Evolutionary conservation across 1,140 invertebrate genomes (phyloP).

Genomic region (Teleogryllus occipitalis): DNA sequence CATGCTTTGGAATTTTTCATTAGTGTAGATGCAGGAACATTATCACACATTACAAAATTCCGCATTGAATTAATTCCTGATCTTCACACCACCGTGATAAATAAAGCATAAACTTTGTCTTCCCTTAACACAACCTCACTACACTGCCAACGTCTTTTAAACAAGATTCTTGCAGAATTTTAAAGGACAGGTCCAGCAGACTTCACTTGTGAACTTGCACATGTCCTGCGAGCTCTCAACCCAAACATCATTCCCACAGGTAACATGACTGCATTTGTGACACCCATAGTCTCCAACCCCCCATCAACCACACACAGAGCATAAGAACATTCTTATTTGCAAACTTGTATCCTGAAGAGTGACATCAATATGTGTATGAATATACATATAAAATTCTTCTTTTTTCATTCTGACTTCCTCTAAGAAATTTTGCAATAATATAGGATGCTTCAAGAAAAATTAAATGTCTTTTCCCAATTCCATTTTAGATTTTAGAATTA

Average conservation of each 20-base stretch:
- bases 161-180: constrained; percentile 1
- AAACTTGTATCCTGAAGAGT: background rate
- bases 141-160: background rate
- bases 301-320: background rate
- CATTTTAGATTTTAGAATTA: no score
- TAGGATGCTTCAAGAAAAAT: no score
- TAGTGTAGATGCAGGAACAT: no score
- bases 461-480: no score
- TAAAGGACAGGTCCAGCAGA: background rate
- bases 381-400: no score
- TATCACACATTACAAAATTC: background rate
- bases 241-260: background rate
- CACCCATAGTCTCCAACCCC: background rate
- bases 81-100: background rate
- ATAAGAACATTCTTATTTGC: background rate
- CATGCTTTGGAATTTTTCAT: no score
- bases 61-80: background rate
- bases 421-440: no score
- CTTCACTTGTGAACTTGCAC: background rate
- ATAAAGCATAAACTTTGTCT: background rate
- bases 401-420: no score
- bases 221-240: background rate
- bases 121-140: constrained; percentile 3
- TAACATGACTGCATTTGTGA: constrained; percentile 4
- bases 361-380: background rate